Base-by-base conservation (phyloP, 2,888 invertebrate species). In the Prenolepis imparis region DNA sequence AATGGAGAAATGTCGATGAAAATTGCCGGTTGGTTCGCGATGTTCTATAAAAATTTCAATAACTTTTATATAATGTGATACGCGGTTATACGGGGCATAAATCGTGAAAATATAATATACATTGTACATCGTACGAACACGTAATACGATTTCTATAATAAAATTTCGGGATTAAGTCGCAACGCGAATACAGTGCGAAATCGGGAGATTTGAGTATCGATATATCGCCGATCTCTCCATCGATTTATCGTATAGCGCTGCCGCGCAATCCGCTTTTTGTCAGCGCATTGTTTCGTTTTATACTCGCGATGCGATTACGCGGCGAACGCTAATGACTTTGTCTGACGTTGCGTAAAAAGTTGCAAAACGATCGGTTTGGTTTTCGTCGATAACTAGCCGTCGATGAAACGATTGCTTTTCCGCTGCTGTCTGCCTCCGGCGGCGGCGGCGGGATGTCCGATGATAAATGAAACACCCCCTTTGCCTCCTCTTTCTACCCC, bases 1-100 rank as follows among this genome's bases (percentile, higher is more conserved):
- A 77, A 68, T 68, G 41, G 68, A 28, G 57, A 78, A 68, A 68
- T 59, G 68, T 78, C 77, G 77, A 78, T 78, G 77, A 57, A 41
- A 44, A 15, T 78, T 44, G 68, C 44, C 48, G 59, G 4, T 28
- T 12, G 41, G 41, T 9, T 41, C 32, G 15, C 55, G 32, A n/a
- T 57, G 77, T n/a, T 41, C 28, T 41, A 28, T 57, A 32, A 68
- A 78, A 78, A 68, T 68, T 68, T 78, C 59, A 68, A 78, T 32
- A 39, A 41, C 15, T 11, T 24, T 67, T 67, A 32, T 5, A 12
- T n/a, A n/a, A 11, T 24, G n/a, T 12, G 55, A 32, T 15, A 15
- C 4, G 36, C 15, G 28, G 8, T 18, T 41, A 21, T 24, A 18
- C 32, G 67, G 21, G 55, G 12, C 9, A 28, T 28, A 28, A 41